Conservation (phyloP, 2,797 vertebrate species). For the Sciaenops ocellatus region DNA sequence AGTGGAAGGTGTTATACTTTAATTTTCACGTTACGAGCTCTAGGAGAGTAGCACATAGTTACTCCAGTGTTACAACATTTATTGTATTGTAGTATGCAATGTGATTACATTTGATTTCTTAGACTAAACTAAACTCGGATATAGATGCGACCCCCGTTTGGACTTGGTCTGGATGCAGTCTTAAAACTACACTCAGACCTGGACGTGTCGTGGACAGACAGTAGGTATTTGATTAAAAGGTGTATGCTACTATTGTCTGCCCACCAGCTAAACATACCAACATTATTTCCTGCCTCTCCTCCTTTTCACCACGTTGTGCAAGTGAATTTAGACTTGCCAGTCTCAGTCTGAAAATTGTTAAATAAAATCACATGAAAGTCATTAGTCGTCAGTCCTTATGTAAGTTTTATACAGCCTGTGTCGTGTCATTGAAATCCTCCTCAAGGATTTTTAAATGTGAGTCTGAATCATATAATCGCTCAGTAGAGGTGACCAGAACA, state of each 20-base stretch:
- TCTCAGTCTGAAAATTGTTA: neutral
- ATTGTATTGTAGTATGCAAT: too few relatives aligned
- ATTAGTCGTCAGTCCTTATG: neutral
- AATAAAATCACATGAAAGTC: constrained; percentile 9
- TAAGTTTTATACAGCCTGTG: neutral
- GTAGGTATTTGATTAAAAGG: neutral
- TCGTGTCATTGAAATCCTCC: constrained; percentile 33
- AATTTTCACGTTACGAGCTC: too few relatives aligned
- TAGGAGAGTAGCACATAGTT: too few relatives aligned
- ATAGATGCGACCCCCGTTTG: too few relatives aligned
- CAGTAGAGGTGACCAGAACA: constrained; percentile 8
- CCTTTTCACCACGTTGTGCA: neutral
- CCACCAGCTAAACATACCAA: neutral
- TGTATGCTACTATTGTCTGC: neutral
- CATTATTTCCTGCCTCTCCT: neutral
- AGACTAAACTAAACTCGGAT: neutral
- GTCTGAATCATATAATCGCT: constrained; percentile 27
- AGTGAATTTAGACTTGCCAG: neutral
- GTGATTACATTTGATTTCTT: too few relatives aligned
- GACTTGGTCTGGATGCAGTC: neutral
- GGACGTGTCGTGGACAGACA: neutral
- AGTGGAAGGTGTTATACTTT: too few relatives aligned
- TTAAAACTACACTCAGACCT: neutral
- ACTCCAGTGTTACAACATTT: too few relatives aligned
- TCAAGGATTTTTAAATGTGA: constrained; percentile 4